These are phyloP conservation scores for Campoletis sonorensis DNA, from an alignment of 1,140 invertebrate species.

Conservation along the genomic window DNA sequence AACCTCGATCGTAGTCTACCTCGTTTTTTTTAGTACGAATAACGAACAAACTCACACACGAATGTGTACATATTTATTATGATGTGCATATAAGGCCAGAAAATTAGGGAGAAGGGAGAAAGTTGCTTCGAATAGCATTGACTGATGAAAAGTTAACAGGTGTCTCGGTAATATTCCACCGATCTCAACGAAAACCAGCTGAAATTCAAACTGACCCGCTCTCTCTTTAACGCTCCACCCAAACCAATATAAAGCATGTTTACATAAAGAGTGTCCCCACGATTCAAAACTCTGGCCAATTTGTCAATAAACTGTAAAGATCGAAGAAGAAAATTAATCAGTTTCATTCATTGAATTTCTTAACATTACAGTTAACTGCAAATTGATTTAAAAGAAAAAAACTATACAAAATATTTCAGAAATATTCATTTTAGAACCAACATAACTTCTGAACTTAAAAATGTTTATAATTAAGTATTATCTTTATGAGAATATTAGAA, in stretches of 20 bases:
- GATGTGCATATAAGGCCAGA: not conserved
- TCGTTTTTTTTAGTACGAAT: not conserved
- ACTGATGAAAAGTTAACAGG: constrained; percentile 10
- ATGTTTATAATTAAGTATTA: too few relatives aligned
- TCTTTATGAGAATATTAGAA: too few relatives aligned
- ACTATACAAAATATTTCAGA: too few relatives aligned
- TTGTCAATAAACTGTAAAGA: not conserved
- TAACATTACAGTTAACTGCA: too few relatives aligned
- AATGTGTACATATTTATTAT: not conserved
- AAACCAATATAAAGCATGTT: not conserved
- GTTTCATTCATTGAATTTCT: too few relatives aligned
- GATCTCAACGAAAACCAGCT: not conserved
- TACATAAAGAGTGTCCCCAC: not conserved
- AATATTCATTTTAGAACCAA: too few relatives aligned
- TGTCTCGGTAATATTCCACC: constrained; percentile 1
- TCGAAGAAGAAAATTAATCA: not conserved
- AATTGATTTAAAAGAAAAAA: too few relatives aligned
- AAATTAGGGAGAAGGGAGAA: constrained; percentile 8
- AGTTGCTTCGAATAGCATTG: not conserved
- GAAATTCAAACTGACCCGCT: constrained; percentile 1
- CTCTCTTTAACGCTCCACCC: constrained; percentile 1
- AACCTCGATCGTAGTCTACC: not conserved
- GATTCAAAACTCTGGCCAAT: not conserved
- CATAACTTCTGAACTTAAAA: too few relatives aligned
- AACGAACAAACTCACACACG: not conserved